Conservation (phyloP, 2,113 vertebrate genomes). For the Eudyptes chrysolophus region DNA sequence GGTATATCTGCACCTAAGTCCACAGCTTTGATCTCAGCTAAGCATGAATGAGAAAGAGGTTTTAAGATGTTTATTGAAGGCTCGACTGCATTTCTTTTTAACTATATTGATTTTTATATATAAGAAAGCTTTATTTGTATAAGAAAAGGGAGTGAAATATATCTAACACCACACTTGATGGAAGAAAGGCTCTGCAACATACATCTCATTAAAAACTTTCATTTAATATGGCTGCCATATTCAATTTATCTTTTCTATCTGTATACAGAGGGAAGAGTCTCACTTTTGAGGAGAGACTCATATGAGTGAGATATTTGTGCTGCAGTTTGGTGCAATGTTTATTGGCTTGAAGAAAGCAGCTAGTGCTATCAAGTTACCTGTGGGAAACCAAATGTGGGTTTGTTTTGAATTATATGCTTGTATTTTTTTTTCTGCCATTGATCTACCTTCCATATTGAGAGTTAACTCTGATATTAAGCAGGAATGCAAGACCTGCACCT, state of each 20-base stretch:
- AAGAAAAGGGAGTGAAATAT: background rate
- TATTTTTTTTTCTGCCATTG: background rate
- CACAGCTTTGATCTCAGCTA: background rate
- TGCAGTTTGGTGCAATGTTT: background rate
- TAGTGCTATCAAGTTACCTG: background rate
- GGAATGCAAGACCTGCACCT: background rate
- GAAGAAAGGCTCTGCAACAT: background rate
- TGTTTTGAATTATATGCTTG: background rate
- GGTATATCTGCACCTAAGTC: background rate
- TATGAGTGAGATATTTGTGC: background rate
- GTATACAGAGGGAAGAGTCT: background rate
- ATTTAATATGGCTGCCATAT: background rate
- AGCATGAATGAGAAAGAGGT: background rate
- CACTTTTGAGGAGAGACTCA: background rate
- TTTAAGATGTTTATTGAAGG: background rate
- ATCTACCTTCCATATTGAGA: background rate
- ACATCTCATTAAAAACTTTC: background rate
- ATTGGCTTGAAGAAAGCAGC: background rate
- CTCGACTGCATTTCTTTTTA: background rate
- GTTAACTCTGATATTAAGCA: background rate
- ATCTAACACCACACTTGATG: background rate
- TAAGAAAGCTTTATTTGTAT: background rate
- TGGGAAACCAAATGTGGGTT: background rate
- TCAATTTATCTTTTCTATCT: background rate
- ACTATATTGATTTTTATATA: background rate